Base-by-base conservation (phyloP, 2,113 vertebrate species). In the Pelobates fuscus region DNA sequence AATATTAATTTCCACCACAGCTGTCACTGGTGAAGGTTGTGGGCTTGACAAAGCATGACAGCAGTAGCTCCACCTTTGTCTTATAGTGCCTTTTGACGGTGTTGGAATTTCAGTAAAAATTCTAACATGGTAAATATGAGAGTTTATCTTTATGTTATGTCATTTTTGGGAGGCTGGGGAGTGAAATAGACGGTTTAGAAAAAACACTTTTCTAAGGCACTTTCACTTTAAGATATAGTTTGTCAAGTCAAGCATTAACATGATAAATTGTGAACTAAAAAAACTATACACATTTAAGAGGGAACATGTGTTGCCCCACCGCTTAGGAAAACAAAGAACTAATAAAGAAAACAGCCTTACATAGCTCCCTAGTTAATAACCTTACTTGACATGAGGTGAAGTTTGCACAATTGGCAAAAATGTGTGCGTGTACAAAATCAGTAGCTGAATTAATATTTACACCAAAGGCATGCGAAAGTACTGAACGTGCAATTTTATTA, bases 401-500 rank as follows among this genome's bases (percentile, higher is more conserved):
- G 7, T 52, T 10, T 20, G 44, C 27, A 67, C 21, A 24, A 46
- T 23, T 30, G 66, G 26, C 17, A 23, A 66, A 41, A 66, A 27
- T 10, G 8, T 25, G 10, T 6, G 12, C 20, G 11, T 26, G 25
- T 65, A 8, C 26, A 18, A 29, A n/a, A n/a, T n/a, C n/a, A 67
- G 64, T 49, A 25, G 65, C 2, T n/a, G 18, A 32, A 32, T 57
- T 55, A 70, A 46, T 46, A 60, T 29, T 46, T 27, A 46, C 68
- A 70, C 30, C 32, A 59, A 10, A 25, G 29, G 12, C 54, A 70
- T 3, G 57, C 23, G 12, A 23, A 61, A 46, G n/a, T 43, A 26
- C 68, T 60, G 68, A 60, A 59, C 68, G 37, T 44, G 68, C 55
- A 46, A 49, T 20, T 59, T 60, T 70, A 59, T 59, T 60, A 59